These are phyloP conservation scores for Ctenomys sociabilis DNA, from an alignment of 2,113 vertebrate species.

Conservation along the genomic window DNA sequence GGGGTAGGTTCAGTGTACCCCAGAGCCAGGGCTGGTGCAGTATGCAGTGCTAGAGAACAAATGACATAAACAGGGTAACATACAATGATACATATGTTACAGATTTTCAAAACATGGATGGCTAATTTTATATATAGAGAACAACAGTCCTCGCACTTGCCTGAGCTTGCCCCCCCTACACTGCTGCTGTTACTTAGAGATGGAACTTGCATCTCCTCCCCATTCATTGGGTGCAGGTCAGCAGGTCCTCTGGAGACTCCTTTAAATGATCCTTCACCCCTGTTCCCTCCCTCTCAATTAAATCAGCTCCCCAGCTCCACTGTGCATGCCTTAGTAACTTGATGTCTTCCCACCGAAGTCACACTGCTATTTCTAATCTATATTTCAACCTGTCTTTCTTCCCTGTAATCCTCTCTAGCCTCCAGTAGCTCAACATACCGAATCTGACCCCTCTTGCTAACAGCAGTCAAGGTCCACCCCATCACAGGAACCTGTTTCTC, in stretches of 20 bases:
- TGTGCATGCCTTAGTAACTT: background rate
- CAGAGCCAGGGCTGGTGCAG: too few species aligned
- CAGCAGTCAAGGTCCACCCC: background rate
- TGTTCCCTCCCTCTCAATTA: background rate
- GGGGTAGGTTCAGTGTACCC: too few species aligned
- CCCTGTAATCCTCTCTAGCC: background rate
- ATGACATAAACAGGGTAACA: too few species aligned
- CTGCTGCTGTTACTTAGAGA: background rate
- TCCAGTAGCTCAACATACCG: background rate
- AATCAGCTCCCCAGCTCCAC: background rate
- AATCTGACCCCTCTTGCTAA: background rate
- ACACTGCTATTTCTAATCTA: background rate
- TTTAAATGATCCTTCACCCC: too few species aligned
- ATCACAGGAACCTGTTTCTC: background rate
- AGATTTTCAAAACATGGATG: too few species aligned
- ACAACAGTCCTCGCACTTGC: too few species aligned
- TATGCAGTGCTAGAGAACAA: too few species aligned
- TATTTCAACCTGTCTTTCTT: background rate
- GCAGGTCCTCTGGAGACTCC: background rate
- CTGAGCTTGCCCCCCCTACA: too few species aligned
- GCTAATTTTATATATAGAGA: too few species aligned
- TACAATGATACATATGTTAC: too few species aligned
- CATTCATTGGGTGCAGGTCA: background rate
- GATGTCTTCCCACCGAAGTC: background rate
- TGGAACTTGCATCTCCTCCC: background rate